These are phyloP conservation scores for Coptodon bakossiorum DNA, from an alignment of 2,113 vertebrate species.

Conservation along the genomic window DNA sequence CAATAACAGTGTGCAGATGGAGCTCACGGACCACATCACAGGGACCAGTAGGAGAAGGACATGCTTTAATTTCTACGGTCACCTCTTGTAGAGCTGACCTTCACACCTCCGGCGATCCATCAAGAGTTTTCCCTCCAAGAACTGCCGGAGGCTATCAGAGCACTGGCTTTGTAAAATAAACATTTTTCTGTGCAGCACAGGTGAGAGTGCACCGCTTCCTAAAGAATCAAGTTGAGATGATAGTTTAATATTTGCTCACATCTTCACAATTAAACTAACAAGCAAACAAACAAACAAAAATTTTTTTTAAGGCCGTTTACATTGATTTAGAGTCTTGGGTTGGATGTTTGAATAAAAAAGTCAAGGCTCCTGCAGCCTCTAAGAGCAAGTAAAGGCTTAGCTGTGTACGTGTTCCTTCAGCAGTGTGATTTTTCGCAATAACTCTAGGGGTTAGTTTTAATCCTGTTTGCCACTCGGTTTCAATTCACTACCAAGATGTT, in stretches of 20 bases:
- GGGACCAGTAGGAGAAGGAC: conserved; percentile 45
- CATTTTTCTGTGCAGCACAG: neutral
- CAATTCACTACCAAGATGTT: neutral
- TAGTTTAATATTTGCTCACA: neutral
- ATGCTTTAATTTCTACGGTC: conserved; percentile 63
- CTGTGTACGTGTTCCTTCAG: neutral
- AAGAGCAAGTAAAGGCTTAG: neutral
- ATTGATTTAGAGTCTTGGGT: neutral
- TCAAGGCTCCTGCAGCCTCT: neutral
- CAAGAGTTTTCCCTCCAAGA: conserved; percentile 50
- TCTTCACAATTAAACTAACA: neutral
- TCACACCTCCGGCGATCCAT: conserved; percentile 64
- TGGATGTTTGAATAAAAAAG: neutral
- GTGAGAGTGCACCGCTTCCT: neutral
- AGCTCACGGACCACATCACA: neutral
- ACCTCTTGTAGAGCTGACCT: conserved; percentile 63
- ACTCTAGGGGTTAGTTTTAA: neutral
- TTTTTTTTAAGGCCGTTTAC: neutral
- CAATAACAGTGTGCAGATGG: conserved; percentile 68
- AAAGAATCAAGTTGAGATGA: neutral
- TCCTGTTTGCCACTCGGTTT: neutral
- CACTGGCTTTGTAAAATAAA: conserved; percentile 33
- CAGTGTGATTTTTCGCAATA: fast-evolving
- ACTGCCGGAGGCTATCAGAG: conserved; percentile 1
- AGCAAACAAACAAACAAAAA: neutral